These are phyloP conservation scores for Empis livida DNA, from an alignment of 2,888 invertebrate species.

Conservation along the genomic window DNA sequence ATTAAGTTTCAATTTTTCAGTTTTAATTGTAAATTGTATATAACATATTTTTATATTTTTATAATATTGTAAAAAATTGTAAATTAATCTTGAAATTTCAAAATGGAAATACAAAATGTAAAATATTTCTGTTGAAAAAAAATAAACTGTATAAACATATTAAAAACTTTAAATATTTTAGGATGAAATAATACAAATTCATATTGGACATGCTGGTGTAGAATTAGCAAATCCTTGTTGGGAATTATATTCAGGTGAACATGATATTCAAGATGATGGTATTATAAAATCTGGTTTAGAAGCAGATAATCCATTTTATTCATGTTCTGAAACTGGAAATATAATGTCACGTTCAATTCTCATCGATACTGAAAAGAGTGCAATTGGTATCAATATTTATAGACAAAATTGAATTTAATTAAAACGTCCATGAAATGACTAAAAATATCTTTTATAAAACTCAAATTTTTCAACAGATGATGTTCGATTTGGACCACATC, in stretches of 20 bases:
- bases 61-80: no score
- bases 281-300: neutral
- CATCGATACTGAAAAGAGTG: constrained; percentile 79
- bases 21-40: no score
- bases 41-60: no score
- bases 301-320: constrained; percentile 23
- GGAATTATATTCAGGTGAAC: constrained; percentile 68
- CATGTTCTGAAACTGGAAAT: constrained; percentile 42
- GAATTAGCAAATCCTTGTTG: constrained; percentile 50
- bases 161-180: no score
- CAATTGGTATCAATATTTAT: constrained; percentile 45
- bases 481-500: constrained; percentile 55
- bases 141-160: no score
- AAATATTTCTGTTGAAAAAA: no score
- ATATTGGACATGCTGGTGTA: constrained; percentile 69
- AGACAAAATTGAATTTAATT: no score
- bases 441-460: no score
- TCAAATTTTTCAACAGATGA: constrained; percentile 40
- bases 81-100: no score
- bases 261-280: constrained; percentile 53
- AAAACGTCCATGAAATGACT: no score
- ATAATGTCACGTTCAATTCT: constrained; percentile 72
- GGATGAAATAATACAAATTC: constrained; percentile 60
- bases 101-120: no score
- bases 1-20: no score